Base-by-base conservation (phyloP, 2,888 invertebrate species). In the Theodoxus fluviatilis region DNA sequence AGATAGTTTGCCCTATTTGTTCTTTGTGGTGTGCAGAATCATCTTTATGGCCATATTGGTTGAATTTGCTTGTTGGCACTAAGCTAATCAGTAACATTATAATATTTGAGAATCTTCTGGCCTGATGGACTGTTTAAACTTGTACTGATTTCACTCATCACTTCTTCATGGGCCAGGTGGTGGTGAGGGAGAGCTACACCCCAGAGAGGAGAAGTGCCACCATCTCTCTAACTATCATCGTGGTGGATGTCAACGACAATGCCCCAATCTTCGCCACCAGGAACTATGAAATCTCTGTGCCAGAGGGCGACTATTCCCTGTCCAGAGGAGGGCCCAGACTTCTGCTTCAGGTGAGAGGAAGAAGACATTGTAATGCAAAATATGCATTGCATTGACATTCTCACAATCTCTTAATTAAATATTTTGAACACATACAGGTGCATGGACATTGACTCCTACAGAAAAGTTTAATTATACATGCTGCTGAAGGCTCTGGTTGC, bases 191-290 rank as follows among this genome's bases (percentile, higher is more conserved):
- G 69, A 47, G 69, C 7, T 71, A 72, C 35, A 72, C 78, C 2
- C 35, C 75, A 7, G 69, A 68, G 28, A 74, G 75, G 18, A 73
- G 75, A 55, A 74, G 76, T 18, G 70, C 67, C 43, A 49, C 67
- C 6, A 68, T 73, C 0, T 67, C 70, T 7, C 52, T 84, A 37
- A 77, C 73, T 9, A 76, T 84, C 4, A 72, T 61, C 18, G 76
- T 84, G 4, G 61, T 75, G 38, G 84, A 84, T 70, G 71, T 74
- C 15, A 84, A 84, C 74, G 83, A 84, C 75, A 81, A 83, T 68
- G 40, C 70, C 12, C 83, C 84, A 3, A 64, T 55, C 3, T 84
- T 84, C 68, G 71, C 73, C 6, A 68, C 75, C 1, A 47, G 61
- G 1, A 73, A 71, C 15, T 79, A 80, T 59, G 18, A 28, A 1